Evolutionary conservation across 2,888 invertebrate species (phyloP).

Genomic region (Lithophane socia): DNA sequence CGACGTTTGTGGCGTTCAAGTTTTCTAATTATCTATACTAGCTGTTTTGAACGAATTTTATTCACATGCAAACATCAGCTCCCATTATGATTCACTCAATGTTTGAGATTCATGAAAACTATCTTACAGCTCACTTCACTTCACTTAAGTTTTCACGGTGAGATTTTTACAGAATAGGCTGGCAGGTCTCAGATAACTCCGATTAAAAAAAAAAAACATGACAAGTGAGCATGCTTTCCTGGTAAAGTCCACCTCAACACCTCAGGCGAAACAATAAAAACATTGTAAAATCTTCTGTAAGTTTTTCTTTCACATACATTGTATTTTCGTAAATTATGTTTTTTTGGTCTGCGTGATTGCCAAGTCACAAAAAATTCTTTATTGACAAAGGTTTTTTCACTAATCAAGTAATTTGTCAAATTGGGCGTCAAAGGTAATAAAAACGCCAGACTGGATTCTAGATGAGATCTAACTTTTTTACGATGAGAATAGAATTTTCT

Average conservation of each 20-base stretch:
- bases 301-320: not conserved
- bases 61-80: not conserved
- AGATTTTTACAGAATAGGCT: too few relatives aligned
- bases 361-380: not conserved
- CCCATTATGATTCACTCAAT: not conserved
- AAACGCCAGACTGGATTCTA: not conserved
- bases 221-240: too few relatives aligned
- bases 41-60: not conserved
- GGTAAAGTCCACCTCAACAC: not conserved
- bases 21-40: not conserved
- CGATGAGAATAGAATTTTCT: not conserved
- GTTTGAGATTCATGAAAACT: not conserved
- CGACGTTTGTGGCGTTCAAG: not conserved
- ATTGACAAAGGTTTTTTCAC: constrained; percentile 8
- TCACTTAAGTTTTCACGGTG: too few relatives aligned
- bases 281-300: not conserved
- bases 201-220: too few relatives aligned
- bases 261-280: not conserved
- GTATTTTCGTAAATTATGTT: not conserved
- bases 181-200: too few relatives aligned
- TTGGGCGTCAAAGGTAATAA: constrained; percentile 4
- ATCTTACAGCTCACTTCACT: not conserved
- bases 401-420: constrained; percentile 33
- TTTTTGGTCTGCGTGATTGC: not conserved
- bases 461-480: not conserved